A percentile compares a stretch with the other conserved stretches of the same genome.
These are phyloP conservation scores for Mechanitis mazaeus DNA, from an alignment of 2,888 invertebrate species.

Conservation along the genomic window DNA sequence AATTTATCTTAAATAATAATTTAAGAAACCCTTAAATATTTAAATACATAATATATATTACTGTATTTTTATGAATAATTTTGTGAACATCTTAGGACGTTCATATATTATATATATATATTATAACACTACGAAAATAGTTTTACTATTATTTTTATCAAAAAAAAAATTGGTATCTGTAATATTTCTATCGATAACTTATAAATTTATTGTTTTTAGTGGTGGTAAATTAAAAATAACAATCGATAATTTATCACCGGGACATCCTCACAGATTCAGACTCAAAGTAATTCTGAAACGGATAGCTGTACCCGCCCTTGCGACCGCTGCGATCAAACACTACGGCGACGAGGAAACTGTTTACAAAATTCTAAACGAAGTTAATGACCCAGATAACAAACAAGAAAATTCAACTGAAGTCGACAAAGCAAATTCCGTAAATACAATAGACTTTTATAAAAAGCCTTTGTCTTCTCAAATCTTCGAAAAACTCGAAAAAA, in stretches of 20 bases:
- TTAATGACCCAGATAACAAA: conserved; percentile 13
- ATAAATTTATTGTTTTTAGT: conserved; percentile 40
- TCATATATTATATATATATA: too few relatives aligned
- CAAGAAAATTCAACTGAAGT: conserved; percentile 13
- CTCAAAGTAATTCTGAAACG: conserved; percentile 53
- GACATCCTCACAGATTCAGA: conserved; percentile 69
- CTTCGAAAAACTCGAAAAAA: conserved; percentile 16
- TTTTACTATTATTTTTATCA: too few relatives aligned
- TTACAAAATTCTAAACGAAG: conserved; percentile 33
- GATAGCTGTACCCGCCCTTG: conserved; percentile 39
- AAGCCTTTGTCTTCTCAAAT: conserved; percentile 18
- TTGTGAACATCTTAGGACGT: too few relatives aligned
- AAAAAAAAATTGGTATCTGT: too few relatives aligned
- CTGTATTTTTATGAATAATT: too few relatives aligned
- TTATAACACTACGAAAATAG: too few relatives aligned
- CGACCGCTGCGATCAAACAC: conserved; percentile 40
- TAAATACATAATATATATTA: too few relatives aligned
- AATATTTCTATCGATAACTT: too few relatives aligned
- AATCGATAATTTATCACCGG: conserved; percentile 64
- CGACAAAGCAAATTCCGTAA: conserved; percentile 10
- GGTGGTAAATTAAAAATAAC: conserved; percentile 60
- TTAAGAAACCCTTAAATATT: too few relatives aligned
- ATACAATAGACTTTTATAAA: conserved; percentile 14
- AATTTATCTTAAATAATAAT: too few relatives aligned
- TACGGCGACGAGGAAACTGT: conserved; percentile 42